Conservation (phyloP, 2,113 vertebrate genomes). For the Aepyceros melampus region DNA sequence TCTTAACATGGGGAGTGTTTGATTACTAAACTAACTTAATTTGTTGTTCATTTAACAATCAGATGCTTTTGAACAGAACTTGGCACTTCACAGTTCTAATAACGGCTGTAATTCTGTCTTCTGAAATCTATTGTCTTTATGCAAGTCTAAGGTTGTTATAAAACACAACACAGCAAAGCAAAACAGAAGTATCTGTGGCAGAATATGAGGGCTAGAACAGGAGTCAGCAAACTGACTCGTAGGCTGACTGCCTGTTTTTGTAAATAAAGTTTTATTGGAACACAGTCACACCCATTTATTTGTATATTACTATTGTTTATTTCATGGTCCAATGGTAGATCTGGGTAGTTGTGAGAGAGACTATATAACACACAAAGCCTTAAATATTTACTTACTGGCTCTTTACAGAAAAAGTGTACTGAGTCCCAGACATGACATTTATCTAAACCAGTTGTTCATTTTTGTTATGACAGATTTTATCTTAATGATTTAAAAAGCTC, state of each 20-base stretch:
- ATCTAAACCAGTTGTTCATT: not conserved
- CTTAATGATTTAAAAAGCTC: constrained; percentile 21
- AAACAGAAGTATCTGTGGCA: not conserved
- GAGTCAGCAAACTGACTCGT: not conserved
- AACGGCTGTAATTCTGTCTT: not conserved
- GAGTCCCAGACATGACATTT: not conserved
- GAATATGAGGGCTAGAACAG: not conserved
- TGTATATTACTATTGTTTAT: not conserved
- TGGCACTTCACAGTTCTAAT: not conserved
- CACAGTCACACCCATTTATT: not conserved
- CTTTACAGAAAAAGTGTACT: not conserved
- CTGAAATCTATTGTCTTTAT: not conserved
- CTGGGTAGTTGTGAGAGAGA: not conserved
- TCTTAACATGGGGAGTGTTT: not conserved
- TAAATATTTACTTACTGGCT: not conserved
- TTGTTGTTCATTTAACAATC: not conserved
- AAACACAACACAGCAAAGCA: not conserved
- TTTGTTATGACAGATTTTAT: not conserved
- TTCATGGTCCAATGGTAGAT: not conserved
- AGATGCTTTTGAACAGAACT: not conserved
- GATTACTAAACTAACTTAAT: not conserved
- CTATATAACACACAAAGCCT: not conserved
- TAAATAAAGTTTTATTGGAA: constrained; percentile 45
- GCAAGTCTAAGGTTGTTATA: not conserved
- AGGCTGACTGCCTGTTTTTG: not conserved